Conservation (phyloP, 2,797 vertebrate genomes). For the Ispidina picta region DNA sequence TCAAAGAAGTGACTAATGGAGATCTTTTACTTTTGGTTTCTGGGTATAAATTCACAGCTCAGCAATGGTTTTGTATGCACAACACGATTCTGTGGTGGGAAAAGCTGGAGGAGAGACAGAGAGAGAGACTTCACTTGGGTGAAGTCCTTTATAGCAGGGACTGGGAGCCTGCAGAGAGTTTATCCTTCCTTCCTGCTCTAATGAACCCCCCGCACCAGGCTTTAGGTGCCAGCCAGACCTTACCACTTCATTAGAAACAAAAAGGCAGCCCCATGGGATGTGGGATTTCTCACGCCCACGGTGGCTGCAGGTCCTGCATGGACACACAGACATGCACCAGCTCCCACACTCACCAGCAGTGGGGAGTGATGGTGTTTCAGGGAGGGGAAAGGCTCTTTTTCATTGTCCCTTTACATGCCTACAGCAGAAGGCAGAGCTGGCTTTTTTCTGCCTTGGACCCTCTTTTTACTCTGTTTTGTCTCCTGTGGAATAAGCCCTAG, state of each 20-base stretch:
- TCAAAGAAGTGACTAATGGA: not conserved
- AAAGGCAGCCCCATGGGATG: not conserved
- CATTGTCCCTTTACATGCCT: not conserved
- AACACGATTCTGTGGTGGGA: not conserved
- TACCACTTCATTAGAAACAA: not conserved
- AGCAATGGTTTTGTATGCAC: not conserved
- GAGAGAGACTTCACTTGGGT: not conserved
- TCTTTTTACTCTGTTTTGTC: not conserved
- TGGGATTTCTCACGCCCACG: not conserved
- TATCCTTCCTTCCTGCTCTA: not conserved
- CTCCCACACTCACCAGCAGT: not conserved
- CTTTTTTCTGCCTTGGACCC: not conserved
- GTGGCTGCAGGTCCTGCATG: not conserved
- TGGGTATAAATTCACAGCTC: slow-evolving; percentile 24
- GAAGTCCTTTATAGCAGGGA: not conserved
- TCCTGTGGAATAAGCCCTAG: not conserved
- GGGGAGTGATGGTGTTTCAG: not conserved
- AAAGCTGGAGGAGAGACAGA: not conserved
- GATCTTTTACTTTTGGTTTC: slow-evolving; percentile 55
- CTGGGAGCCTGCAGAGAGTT: not conserved
- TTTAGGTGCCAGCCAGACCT: not conserved
- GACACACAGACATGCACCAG: rapidly evolving
- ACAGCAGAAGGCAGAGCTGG: not conserved
- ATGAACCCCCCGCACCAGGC: not conserved
- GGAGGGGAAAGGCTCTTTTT: not conserved